Evolutionary conservation across 2,797 vertebrate species (phyloP).

Genomic region (Sternotherus odoratus): DNA sequence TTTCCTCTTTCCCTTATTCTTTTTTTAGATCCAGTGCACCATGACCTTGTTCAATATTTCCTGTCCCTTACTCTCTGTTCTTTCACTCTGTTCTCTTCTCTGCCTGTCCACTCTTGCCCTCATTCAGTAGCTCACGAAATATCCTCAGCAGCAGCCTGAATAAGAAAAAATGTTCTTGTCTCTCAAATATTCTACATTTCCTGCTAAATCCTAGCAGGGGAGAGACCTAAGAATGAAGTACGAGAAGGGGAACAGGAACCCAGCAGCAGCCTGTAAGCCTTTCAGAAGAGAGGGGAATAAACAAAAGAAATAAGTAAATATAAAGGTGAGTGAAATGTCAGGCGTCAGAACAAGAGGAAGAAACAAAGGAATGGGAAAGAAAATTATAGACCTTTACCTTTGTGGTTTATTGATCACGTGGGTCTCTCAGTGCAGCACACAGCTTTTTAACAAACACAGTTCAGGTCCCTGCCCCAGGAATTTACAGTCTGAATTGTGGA

Average conservation of each 20-base stretch:
- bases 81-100: background rate
- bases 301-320: background rate
- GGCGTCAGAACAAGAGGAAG: background rate
- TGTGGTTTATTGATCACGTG: background rate
- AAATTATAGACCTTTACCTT: background rate
- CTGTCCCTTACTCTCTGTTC: background rate
- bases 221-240: background rate
- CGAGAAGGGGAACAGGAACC: background rate
- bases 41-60: background rate
- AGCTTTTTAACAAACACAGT: background rate
- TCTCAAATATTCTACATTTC: background rate
- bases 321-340: background rate
- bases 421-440: background rate
- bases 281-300: background rate
- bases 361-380: background rate
- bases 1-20: background rate
- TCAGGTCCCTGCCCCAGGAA: conserved; percentile 17
- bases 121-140: background rate
- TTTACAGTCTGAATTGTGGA: background rate
- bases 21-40: background rate
- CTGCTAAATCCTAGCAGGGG: background rate
- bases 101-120: background rate
- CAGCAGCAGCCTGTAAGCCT: background rate
- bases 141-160: accelerated
- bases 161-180: background rate